Evolutionary conservation across 2,113 vertebrate genomes (phyloP), one percentile per base, ranked within the genome.

Genomic region (Pungitius pungitius): DNA sequence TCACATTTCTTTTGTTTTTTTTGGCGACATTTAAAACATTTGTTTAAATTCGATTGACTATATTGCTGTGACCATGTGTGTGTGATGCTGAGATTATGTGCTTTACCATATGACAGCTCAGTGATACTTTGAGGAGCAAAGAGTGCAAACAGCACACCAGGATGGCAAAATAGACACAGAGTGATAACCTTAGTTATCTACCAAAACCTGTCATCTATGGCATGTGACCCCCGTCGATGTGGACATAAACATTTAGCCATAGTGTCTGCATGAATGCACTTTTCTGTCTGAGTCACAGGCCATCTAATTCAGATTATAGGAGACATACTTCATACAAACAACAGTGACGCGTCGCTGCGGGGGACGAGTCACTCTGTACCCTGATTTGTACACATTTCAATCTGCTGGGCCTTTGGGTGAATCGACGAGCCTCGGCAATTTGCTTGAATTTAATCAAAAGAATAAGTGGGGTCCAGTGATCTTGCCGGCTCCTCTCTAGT

Each of bases 211-310:
- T 90, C 77, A 86, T 73, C 71, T 60, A 71, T 87, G 87, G 81
- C 73, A 49, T 63, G 76, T 42, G 67, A 47, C 15, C 69, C 60
- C 39, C 17, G 15, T 8, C 30, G 15, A 64, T 60, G 64, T 83
- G 74, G 64, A 84, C 84, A 59, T 86, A 79, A 82, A 80, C 83
- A 88, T 86, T 90, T 86, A 86, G 76, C 78, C 69, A 68, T 65
- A 27, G 67, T 80, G 80, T 83, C 81, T 82, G 78, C 75, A 86
- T 85, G 69, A 75, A 82, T 78, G 78, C 73, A 75, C 70, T 86
- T 74, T 73, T 81, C 61, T 60, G 61, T 74, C 26, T 88, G 83
- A 87, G 66, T 85, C 82, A 87, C 76, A 45, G 73, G 33, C 33
- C 33, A 81, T 87, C 80, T 47, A 54, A 78, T 60, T 77, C 45